A percentile compares a stretch with the other conserved stretches of the same genome.
phyloP scores from a whole-genome alignment of 1,140 invertebrate genomes.

The Drosophila takahashii region DNA sequence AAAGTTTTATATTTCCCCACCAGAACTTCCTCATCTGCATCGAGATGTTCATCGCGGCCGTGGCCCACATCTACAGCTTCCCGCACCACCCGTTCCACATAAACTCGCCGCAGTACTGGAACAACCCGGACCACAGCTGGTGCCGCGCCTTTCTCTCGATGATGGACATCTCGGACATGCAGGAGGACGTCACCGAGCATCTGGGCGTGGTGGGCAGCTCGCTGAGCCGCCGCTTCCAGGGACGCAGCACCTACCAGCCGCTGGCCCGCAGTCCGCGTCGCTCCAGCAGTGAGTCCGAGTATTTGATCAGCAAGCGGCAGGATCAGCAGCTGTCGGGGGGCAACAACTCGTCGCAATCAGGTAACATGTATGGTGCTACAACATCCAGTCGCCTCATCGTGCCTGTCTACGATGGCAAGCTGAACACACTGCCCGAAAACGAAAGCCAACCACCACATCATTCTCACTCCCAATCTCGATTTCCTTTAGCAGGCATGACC shows the following conservation, averaged over 20 bases:
- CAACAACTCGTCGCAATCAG: slow-evolving; percentile 61
- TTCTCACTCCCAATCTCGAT: slow-evolving; percentile 79
- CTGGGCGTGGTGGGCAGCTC: slow-evolving; percentile 93
- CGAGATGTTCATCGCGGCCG: slow-evolving; percentile 98
- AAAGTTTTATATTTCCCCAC: slow-evolving; percentile 1
- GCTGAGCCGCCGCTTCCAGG: slow-evolving; percentile 89
- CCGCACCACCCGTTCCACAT: slow-evolving; percentile 93
- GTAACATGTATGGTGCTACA: slow-evolving; percentile 73
- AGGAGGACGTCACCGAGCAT: slow-evolving; percentile 95
- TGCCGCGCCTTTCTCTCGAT: slow-evolving; percentile 90
- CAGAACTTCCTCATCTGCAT: slow-evolving; percentile 98
- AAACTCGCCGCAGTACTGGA: slow-evolving; percentile 84
- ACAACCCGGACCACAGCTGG: slow-evolving; percentile 84
- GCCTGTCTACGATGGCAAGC: slow-evolving; percentile 62
- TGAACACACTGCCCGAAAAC: slow-evolving; percentile 55
- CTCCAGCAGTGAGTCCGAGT: slow-evolving; percentile 79
- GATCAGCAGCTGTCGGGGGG: slow-evolving; percentile 46
- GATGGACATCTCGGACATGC: slow-evolving; percentile 98
- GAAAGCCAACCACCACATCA: slow-evolving; percentile 53
- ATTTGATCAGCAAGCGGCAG: slow-evolving; percentile 75
- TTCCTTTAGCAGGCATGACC: slow-evolving; percentile 73
- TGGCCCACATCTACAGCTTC: slow-evolving; percentile 98
- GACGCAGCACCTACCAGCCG: slow-evolving; percentile 90
- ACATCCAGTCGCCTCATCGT: slow-evolving; percentile 65
- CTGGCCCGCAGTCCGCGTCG: slow-evolving; percentile 87